Conservation (phyloP, 2,797 vertebrate species). For the Poliocrania exsul region DNA sequence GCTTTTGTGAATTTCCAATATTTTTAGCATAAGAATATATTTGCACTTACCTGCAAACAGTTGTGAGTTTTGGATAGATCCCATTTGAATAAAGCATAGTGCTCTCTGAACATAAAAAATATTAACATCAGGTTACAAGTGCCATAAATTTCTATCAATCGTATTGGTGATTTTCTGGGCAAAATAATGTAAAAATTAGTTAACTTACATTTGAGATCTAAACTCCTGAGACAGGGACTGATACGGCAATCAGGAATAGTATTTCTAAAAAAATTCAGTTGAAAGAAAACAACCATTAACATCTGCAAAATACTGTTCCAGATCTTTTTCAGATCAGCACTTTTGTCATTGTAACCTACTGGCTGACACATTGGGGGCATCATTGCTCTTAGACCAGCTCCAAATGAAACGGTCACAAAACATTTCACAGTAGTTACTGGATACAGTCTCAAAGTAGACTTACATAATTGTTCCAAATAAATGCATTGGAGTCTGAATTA, state of each 20-base stretch:
- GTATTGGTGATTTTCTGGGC: neutral
- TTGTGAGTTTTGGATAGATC: neutral
- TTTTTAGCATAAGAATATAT: neutral
- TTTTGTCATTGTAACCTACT: neutral
- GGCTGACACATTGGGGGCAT: neutral
- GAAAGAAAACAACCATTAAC: neutral
- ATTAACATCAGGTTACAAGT: neutral
- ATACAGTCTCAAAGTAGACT: neutral
- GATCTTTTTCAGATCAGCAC: neutral
- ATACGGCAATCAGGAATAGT: neutral
- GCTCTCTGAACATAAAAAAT: neutral
- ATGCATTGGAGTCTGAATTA: neutral
- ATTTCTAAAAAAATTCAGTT: neutral
- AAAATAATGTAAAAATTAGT: neutral
- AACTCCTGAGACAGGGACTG: neutral
- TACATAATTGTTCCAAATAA: neutral
- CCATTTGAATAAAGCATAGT: neutral
- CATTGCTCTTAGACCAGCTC: neutral
- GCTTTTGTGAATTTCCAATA: neutral
- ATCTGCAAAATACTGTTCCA: neutral
- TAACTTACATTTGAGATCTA: neutral
- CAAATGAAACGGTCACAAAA: neutral
- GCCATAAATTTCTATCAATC: neutral
- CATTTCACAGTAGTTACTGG: neutral
- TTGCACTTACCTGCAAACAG: neutral